Base-by-base conservation (phyloP, 53 echinoderm and acorn worm genomes). In the Echinometra lucunter region DNA sequence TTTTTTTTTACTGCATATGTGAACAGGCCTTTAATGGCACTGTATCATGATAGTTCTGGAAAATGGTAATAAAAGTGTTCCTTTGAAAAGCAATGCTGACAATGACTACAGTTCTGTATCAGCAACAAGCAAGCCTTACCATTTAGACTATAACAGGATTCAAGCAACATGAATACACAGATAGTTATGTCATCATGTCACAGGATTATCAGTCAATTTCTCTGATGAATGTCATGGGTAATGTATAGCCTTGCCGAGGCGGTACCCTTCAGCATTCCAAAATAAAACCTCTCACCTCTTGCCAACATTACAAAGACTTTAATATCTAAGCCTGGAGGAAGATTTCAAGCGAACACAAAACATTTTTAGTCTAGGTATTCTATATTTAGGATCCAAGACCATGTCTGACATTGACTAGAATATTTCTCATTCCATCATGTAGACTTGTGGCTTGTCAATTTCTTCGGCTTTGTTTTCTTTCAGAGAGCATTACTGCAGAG, bases 181-280 rank as follows among this genome's bases (percentile, higher is more conserved):
- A 88, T 88, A 32, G 88, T 32, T 53, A 88, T 88, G 88, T 88
- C 88, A 88, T 88, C 88, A 88, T 49, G 88, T 56, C 88, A 30
- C 47, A 25, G 32, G 27, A 88, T 53, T 88, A 88, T 55, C 49
- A 88, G 88, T 49, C 88, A 88, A 88, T 88, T 88, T 88, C 88
- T 88, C 18, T 53, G 88, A 88, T 88, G 56, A 88, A 88, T 88
- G 88, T 49, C 88, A 88, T 6, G 32, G 32, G 88, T 88, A 88
- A 88, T 56, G 88, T 27, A 88, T 88, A 12, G 88, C 56, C 88
- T 56, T 88, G 56, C 56, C 88, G 16, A 4, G 55, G 49, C 88
- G 88, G 88, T 28, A 53, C 55, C 53, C 69, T 19, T 78, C 32
- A 49, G 56, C 88, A 55, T 88, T 88, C 88, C 88, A 88, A 88